phyloP scores from a whole-genome alignment of 2,113 vertebrate species.

The Odobenus rosmarus region DNA sequence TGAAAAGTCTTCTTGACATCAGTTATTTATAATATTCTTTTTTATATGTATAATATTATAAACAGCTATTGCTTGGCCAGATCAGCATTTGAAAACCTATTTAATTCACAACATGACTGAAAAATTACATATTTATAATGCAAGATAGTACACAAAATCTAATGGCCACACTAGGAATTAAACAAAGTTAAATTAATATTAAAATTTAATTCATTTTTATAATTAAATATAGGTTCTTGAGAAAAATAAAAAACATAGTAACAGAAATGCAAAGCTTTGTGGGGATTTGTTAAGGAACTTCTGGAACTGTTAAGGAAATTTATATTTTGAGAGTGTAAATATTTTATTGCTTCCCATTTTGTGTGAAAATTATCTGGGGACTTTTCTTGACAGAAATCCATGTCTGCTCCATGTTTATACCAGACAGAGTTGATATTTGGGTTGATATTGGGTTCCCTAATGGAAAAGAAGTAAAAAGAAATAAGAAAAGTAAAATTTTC shows the following conservation, averaged over 20 bases:
- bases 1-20: background rate
- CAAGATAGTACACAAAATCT: background rate
- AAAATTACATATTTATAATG: background rate
- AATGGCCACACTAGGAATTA: background rate
- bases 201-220: constrained; percentile 5
- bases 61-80: background rate
- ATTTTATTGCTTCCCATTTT: background rate
- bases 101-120: background rate
- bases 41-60: background rate
- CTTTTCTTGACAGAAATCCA: background rate
- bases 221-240: constrained; percentile 11
- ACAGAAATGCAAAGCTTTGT: background rate
- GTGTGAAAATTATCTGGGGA: background rate
- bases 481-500: background rate
- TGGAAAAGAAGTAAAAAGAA: background rate
- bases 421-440: background rate
- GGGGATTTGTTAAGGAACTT: background rate
- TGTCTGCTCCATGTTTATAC: background rate
- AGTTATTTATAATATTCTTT: background rate
- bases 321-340: background rate
- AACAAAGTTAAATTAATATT: background rate
- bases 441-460: background rate
- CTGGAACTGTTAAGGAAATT: background rate
- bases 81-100: background rate
- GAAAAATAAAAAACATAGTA: background rate